Evolutionary conservation across 2,797 vertebrate genomes (phyloP).

Genomic region (Lemur catta): DNA sequence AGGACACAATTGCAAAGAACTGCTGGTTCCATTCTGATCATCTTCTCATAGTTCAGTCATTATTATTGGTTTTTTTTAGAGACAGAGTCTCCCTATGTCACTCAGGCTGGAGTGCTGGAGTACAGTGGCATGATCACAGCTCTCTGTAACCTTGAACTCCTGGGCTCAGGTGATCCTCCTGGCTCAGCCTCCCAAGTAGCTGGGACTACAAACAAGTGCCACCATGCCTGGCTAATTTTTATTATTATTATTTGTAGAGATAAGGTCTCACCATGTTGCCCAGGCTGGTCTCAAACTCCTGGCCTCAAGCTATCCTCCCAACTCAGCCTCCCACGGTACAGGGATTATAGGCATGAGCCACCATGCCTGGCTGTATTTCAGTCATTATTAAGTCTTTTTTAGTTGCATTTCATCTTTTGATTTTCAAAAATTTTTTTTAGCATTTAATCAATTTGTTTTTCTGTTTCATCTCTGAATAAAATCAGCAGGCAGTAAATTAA

Average conservation of each 20-base stretch:
- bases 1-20: not conserved
- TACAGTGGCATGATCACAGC: not conserved
- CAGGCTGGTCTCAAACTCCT: not conserved
- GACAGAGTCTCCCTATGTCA: not conserved
- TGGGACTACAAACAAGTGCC: not conserved
- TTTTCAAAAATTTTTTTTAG: not conserved
- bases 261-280: not conserved
- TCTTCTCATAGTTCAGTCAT: not conserved
- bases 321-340: not conserved
- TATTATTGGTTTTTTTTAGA: not conserved
- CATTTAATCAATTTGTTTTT: conserved; percentile 7
- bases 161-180: not conserved
- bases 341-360: not conserved
- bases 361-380: not conserved
- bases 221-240: not conserved
- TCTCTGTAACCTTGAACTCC: not conserved
- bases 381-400: not conserved
- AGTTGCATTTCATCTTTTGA: not conserved
- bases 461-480: not conserved
- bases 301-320: not conserved
- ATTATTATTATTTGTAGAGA: not conserved
- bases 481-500: not conserved
- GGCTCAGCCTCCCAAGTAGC: not conserved
- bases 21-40: not conserved
- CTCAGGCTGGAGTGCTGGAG: not conserved